A percentile compares a stretch with the other conserved stretches of the same genome.
These are phyloP conservation scores for Zenarchopterus dispar DNA, from an alignment of 2,797 vertebrate species.

Conservation along the genomic window DNA sequence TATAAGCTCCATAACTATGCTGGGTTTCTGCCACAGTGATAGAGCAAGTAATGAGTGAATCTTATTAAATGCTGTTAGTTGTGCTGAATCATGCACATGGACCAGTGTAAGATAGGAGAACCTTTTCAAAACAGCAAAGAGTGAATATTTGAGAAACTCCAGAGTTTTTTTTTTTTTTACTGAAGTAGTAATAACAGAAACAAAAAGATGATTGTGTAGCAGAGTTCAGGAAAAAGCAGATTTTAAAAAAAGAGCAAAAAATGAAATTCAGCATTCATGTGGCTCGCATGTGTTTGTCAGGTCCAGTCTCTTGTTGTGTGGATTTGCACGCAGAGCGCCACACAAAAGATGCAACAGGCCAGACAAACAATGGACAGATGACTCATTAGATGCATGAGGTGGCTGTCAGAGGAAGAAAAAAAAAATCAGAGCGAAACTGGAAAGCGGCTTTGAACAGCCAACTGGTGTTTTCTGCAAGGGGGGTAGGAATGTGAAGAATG, in stretches of 20 bases:
- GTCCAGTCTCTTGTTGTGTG: conserved; percentile 31
- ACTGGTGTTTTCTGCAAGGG: conserved; percentile 69
- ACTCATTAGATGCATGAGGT: conserved; percentile 53
- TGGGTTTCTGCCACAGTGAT: conserved; percentile 55
- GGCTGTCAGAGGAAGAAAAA: conserved; percentile 46
- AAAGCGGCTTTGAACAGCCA: conserved; percentile 50
- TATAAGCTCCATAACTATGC: conserved; percentile 52
- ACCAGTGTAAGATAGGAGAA: conserved; percentile 9
- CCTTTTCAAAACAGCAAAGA: conserved; percentile 2
- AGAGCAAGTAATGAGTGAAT: conserved; percentile 40
- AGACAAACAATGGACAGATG: conserved; percentile 56
- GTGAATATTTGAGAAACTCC: too few species aligned
- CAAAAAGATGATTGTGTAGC: conserved; percentile 29
- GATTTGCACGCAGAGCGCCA: conserved; percentile 54
- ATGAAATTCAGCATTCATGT: conserved; percentile 43
- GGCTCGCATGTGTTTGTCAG: conserved; percentile 63
- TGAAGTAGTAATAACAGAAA: neutral
- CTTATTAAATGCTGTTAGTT: conserved; percentile 6
- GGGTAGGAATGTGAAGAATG: conserved; percentile 78
- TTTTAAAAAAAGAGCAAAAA: conserved; percentile 18
- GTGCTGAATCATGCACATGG: conserved; percentile 4
- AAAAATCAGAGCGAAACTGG: conserved; percentile 48
- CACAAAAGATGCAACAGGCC: conserved; percentile 55
- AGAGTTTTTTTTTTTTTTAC: too few species aligned
- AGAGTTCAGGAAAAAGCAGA: conserved; percentile 27